Evolutionary conservation across 1,140 invertebrate species (phyloP), one percentile per base, ranked within the genome.

Genomic region (Sarcophaga bullata): DNA sequence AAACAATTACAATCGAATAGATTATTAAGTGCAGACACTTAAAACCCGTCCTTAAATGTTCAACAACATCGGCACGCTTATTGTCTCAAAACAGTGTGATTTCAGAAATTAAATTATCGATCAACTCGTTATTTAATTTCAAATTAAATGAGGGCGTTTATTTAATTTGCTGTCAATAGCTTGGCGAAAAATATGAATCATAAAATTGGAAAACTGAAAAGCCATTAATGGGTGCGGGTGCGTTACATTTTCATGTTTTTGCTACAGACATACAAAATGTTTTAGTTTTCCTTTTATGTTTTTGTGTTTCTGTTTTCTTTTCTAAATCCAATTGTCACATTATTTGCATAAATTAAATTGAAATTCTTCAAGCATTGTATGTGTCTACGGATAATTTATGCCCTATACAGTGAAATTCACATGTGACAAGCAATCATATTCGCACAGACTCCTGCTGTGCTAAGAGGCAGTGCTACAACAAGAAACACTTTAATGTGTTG

Each of bases 151-250:
- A 19, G 17, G 62, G 62, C 17, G 62, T 25, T 68, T 68, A 19
- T n/a, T 68, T 68, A 68, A 68, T 17, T 68, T 68, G 54, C 62
- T 68, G 62, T 68, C 62, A 68, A 68, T 68, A 68, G 9, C 7
- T 68, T n/a, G 7, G 17, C 62, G 62, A 68, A 58, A 37, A 37
- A 19, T 68, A 68, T 68, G 62, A 68, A 68, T 68, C 62, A 68
- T 68, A 68, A 68, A 17, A 68, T 68, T 58, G 9, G 25, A 37
- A 25, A 68, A 9, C 7, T 68, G 8, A 17, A 25, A 68, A 68
- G 4, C 4, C 19, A 19, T 25, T 15, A 13, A 7, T 15, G 15
- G 54, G 3, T 58, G 25, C n/a, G 62, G 62, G 62, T 68, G 62
- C 62, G 62, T 68, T 68, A 19, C 62, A 19, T 68, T 68, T 68